A percentile compares a stretch with the other conserved stretches of the same genome.
phyloP scores from a whole-genome alignment of 2,797 vertebrate genomes.

The Sebastes matsubarae region DNA sequence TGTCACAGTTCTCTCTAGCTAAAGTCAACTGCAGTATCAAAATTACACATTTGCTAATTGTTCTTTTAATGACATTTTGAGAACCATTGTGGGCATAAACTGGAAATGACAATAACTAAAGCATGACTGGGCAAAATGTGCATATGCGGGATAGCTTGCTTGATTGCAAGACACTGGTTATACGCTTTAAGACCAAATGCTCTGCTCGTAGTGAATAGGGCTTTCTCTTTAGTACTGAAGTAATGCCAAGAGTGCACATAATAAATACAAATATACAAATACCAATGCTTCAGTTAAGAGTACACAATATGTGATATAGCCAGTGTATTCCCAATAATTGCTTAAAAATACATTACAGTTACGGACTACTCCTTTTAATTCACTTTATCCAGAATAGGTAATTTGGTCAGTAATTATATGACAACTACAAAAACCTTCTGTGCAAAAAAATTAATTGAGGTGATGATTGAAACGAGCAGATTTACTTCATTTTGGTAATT shows the following conservation, averaged over 20 bases:
- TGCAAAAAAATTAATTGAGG: not conserved
- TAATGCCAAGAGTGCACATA: not conserved
- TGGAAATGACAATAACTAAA: not conserved
- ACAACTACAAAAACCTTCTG: not conserved
- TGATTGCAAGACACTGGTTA: not conserved
- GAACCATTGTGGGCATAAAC: not conserved
- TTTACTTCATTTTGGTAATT: not conserved
- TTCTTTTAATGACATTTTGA: not conserved
- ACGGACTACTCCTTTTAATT: not conserved
- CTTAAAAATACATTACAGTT: not conserved
- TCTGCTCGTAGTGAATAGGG: not conserved
- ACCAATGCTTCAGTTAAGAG: not conserved
- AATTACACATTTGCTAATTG: not conserved
- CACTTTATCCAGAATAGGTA: not conserved
- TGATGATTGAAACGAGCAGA: not conserved
- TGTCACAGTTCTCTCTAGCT: not conserved
- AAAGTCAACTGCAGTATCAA: not conserved
- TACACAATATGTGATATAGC: not conserved
- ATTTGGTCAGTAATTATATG: not conserved
- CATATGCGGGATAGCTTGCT: not conserved
- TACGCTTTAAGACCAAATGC: not conserved
- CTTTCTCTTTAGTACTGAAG: not conserved
- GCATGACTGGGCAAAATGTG: not conserved
- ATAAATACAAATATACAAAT: not conserved
- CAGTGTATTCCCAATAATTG: not conserved